A percentile compares a stretch with the other conserved stretches of the same genome.
Evolutionary conservation across 2,113 vertebrate genomes (phyloP).

Genomic region (Ranitomeya variabilis): DNA sequence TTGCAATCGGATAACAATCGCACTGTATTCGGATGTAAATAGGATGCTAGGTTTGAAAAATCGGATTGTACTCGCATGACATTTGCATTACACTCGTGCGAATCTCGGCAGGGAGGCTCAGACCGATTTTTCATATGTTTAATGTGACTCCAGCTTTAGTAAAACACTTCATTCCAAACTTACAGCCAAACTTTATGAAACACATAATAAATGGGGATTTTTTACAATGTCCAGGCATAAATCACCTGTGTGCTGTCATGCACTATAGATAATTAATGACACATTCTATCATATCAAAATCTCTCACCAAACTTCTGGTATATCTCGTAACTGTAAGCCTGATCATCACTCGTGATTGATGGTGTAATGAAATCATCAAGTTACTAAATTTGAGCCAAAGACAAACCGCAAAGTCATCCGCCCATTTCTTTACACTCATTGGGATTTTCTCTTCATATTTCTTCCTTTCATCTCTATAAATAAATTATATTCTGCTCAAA

Average conservation of each 20-base stretch:
- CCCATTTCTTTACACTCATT: constrained; percentile 41
- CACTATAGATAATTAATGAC: background rate
- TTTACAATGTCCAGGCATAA: background rate
- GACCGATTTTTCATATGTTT: too few relatives aligned
- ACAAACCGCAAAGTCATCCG: constrained; percentile 29
- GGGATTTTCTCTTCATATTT: constrained; percentile 35
- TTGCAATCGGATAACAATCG: too few relatives aligned
- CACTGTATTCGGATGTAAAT: too few relatives aligned
- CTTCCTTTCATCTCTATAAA: constrained; percentile 39
- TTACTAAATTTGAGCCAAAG: constrained; percentile 7
- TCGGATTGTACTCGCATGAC: too few relatives aligned
- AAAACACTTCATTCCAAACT: background rate
- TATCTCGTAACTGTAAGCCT: constrained; percentile 13
- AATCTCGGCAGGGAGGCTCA: too few relatives aligned
- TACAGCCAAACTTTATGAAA: background rate
- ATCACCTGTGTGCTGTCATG: background rate
- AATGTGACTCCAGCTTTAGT: background rate
- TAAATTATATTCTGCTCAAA: constrained; percentile 23
- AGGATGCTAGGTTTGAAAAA: too few relatives aligned
- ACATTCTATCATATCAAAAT: background rate
- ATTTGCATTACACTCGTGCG: too few relatives aligned
- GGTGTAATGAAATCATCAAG: constrained; percentile 53
- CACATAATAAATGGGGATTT: background rate
- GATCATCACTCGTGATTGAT: constrained; percentile 38
- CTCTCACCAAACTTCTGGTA: constrained; percentile 20